Percentiles rank a stretch among this genome's conserved stretches.
phyloP scores from a whole-genome alignment of 1,140 invertebrate genomes.

The Pseudomyrmex dendroicus region DNA sequence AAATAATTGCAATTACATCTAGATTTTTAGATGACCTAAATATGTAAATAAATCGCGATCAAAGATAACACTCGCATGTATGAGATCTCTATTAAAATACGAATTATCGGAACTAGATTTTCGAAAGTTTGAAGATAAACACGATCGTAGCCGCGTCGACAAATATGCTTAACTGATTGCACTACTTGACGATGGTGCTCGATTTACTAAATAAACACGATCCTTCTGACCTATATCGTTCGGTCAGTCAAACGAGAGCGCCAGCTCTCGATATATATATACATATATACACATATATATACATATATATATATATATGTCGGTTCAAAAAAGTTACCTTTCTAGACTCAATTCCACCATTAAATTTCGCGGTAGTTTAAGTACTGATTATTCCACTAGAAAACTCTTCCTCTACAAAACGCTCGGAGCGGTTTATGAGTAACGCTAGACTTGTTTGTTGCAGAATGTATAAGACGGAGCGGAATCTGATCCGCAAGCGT shows the following conservation, averaged over 20 bases:
- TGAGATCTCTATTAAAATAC: constrained; percentile 43
- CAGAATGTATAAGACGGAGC: constrained; percentile 41
- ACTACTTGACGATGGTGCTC: constrained; percentile 51
- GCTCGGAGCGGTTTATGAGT: constrained; percentile 14
- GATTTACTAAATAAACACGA: constrained; percentile 64
- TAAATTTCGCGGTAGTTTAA: constrained; percentile 49
- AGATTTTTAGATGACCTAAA: neutral
- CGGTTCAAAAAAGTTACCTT: constrained; percentile 49
- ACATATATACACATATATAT: neutral
- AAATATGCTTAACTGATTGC: constrained; percentile 62
- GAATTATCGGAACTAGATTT: constrained; percentile 32
- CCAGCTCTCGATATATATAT: constrained; percentile 22
- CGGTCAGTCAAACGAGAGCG: constrained; percentile 44
- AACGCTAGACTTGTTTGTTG: constrained; percentile 22
- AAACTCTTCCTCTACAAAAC: constrained; percentile 43
- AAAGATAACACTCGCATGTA: neutral
- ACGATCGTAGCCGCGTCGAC: constrained; percentile 51
- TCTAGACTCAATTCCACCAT: constrained; percentile 42
- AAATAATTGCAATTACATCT: neutral
- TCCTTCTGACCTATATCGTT: constrained; percentile 58
- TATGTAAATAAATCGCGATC: constrained; percentile 8
- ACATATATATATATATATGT: constrained; percentile 6
- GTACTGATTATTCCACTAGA: constrained; percentile 51
- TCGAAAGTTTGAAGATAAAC: constrained; percentile 59
- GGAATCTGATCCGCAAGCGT: constrained; percentile 30